Conservation (phyloP, 2,113 vertebrate species). For the Ageneiosus marmoratus region DNA sequence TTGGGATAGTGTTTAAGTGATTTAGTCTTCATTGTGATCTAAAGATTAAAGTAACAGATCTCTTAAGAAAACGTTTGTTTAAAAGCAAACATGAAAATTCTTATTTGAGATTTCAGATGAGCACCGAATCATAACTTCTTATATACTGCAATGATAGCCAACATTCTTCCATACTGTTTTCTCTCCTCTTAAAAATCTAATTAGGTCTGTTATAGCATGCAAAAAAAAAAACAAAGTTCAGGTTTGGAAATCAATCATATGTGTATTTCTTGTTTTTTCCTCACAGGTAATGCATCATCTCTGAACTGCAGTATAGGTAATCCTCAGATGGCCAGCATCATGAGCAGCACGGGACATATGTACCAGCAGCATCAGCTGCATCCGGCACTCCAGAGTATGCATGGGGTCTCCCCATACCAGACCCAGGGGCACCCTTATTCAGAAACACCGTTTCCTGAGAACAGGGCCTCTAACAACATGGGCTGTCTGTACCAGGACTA, state of each 20-base stretch:
- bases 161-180: no score
- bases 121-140: neutral
- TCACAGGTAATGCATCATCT: constrained; percentile 84
- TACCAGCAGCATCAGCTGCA: constrained; percentile 81
- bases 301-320: constrained; percentile 83
- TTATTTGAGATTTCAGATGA: neutral
- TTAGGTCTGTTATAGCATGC: neutral
- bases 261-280: constrained; percentile 23
- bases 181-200: no score
- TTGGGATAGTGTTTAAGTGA: neutral
- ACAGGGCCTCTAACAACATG: constrained; percentile 81
- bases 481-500: constrained; percentile 94
- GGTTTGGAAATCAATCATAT: neutral
- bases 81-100: neutral
- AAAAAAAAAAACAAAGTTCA: neutral
- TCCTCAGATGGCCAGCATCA: constrained; percentile 80
- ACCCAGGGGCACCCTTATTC: constrained; percentile 82
- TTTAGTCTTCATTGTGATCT: neutral
- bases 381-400: constrained; percentile 76
- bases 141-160: neutral
- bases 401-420: constrained; percentile 79
- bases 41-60: neutral
- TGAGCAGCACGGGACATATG: constrained; percentile 76
- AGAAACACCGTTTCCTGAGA: constrained; percentile 77
- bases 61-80: neutral